Evolutionary conservation across 2,113 vertebrate species (phyloP).

Genomic region (Osmerus mordax): DNA sequence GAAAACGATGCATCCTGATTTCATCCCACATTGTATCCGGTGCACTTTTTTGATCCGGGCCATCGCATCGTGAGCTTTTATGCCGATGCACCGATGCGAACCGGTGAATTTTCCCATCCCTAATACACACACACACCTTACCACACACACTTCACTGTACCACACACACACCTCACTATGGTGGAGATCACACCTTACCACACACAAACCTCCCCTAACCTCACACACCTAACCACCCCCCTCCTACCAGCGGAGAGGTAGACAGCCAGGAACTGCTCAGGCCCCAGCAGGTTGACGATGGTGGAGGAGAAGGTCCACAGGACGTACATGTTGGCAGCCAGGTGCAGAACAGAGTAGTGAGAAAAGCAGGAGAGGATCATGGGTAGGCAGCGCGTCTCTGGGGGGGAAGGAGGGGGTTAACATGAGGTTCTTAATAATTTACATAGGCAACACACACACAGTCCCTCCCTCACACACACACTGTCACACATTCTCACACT

Average conservation of each 20-base stretch:
- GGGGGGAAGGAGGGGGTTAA: constrained; percentile 19
- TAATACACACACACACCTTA: neutral
- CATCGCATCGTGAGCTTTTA: no score
- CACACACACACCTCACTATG: no score
- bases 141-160: no score
- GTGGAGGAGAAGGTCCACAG: constrained; percentile 95
- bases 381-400: constrained; percentile 85
- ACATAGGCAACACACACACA: neutral
- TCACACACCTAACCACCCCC: neutral
- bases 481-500: constrained; percentile 71
- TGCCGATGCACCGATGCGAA: no score
- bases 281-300: constrained; percentile 86
- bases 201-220: neutral
- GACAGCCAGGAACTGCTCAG: constrained; percentile 91
- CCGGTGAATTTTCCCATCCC: no score
- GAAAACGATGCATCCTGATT: no score
- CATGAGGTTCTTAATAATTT: no score
- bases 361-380: constrained; percentile 94
- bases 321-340: constrained; percentile 96
- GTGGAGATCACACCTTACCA: no score
- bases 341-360: constrained; percentile 91
- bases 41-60: no score
- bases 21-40: no score
- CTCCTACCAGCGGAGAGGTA: constrained; percentile 90
- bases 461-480: neutral